phyloP scores from a whole-genome alignment of 2,113 vertebrate species.

The Tenrec ecaudatus region DNA sequence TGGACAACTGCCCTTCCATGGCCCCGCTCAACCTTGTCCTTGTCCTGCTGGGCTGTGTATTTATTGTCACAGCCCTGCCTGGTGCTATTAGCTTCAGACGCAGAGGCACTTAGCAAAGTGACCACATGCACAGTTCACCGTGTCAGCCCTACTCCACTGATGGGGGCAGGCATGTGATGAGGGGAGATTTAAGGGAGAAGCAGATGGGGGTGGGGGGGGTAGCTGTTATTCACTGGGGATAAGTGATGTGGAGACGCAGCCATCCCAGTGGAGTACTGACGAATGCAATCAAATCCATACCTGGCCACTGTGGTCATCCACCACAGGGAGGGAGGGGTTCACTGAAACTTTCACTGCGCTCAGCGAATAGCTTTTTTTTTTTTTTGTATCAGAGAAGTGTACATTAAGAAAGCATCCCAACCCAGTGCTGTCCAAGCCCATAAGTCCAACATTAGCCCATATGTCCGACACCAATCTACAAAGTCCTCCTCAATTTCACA shows the following conservation, averaged over 20 bases:
- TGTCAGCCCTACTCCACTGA: background rate
- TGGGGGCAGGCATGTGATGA: too few relatives aligned
- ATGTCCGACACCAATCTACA: too few relatives aligned
- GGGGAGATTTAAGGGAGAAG: background rate
- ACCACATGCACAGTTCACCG: background rate
- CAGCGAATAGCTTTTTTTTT: too few relatives aligned
- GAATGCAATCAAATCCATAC: accelerated
- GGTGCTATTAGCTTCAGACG: background rate
- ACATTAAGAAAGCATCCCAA: too few relatives aligned
- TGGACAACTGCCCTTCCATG: accelerated
- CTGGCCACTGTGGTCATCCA: background rate
- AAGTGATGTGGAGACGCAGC: too few relatives aligned
- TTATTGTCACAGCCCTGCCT: background rate
- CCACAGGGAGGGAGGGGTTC: accelerated
- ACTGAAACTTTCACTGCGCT: background rate
- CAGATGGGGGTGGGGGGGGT: accelerated
- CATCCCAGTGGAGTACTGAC: background rate
- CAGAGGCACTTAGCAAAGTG: background rate
- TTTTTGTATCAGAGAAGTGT: too few relatives aligned
- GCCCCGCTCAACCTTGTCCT: background rate
- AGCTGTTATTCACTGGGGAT: background rate
- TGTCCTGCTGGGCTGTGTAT: background rate
- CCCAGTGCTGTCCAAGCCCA: too few relatives aligned
- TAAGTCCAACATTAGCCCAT: too few relatives aligned
- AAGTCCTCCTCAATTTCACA: too few relatives aligned